phyloP scores from a whole-genome alignment of 2,797 vertebrate genomes.

The Helarctos malayanus region DNA sequence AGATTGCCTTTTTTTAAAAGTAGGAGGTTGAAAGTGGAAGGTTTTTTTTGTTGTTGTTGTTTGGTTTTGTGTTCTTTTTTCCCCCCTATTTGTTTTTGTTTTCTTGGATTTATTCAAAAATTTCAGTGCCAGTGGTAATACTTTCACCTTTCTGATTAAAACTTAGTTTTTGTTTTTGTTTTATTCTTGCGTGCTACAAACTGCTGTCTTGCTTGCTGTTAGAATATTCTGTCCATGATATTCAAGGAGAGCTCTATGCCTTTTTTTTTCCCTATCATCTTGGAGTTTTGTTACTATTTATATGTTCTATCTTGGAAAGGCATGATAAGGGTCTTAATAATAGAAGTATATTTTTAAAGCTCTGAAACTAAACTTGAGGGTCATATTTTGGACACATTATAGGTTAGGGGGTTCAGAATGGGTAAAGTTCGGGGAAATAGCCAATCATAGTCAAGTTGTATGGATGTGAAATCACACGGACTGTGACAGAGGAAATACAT shows the following conservation, averaged over 20 bases:
- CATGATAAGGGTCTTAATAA: not conserved
- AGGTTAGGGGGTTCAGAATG: not conserved
- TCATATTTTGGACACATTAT: not conserved
- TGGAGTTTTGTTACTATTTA: not conserved
- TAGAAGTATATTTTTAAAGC: constrained; percentile 1
- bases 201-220: not conserved
- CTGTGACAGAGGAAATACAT: not conserved
- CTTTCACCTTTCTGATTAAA: not conserved
- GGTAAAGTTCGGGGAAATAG: not conserved
- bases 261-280: not conserved
- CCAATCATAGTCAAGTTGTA: not conserved
- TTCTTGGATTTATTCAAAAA: constrained; percentile 19
- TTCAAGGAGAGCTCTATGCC: not conserved
- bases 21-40: not conserved
- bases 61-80: not conserved
- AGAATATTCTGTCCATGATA: not conserved
- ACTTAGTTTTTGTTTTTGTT: not conserved
- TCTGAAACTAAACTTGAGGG: not conserved
- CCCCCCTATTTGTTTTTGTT: not conserved
- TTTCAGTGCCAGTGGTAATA: not conserved
- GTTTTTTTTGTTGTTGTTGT: not conserved
- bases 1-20: not conserved
- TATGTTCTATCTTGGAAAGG: not conserved
- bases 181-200: not conserved
- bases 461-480: not conserved